Evolutionary conservation across 2,888 invertebrate species (phyloP), one percentile per base, ranked within the genome.

Genomic region (Drosophila emarginata): DNA sequence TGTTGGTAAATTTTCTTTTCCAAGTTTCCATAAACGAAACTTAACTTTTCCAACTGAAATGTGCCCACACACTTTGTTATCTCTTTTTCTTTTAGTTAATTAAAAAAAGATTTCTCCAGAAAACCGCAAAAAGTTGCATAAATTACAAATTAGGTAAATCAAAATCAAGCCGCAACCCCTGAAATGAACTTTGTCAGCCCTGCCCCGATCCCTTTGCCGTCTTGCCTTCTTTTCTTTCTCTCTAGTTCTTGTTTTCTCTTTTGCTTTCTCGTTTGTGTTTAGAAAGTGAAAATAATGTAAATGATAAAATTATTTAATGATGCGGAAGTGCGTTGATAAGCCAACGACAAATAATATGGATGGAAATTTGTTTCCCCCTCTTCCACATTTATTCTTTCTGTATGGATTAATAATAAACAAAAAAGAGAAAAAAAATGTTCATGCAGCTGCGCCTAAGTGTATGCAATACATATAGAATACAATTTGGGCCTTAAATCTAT

Each of bases 271-370:
- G 32, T n/a, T 61, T 58, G 23, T 54, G 84, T 79, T 85, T 79
- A 84, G 89, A 88, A 88, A 84, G 85, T 88, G 88, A 86, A 90
- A 85, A 87, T 87, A 89, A 89, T 89, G 86, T 77, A 86, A 89
- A 89, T 89, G 89, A 88, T 87, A 71, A 88, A 89, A 89, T 90
- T 89, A 90, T 88, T 89, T 81, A 89, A 89, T 89, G 90, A 89
- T 81, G 86, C 90, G 89, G 89, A 89, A 89, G 80, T 81, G 74
- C 86, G 79, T 70, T 90, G 89, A 90, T 89, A 89, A 89, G 90
- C 78, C 71, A 79, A 67, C 76, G 88, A 88, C 87, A 84, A 88
- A 84, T 84, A 76, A 78, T 75, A 60, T 59, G 15, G 18, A 14
- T 52, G 37, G 58, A 58, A 58, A 65, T 74, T 64, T 64, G 53